Percentiles rank a stretch among this genome's conserved stretches.
These are phyloP conservation scores for Nymphalis polychloros DNA, from an alignment of 2,888 invertebrate species.

Conservation along the genomic window DNA sequence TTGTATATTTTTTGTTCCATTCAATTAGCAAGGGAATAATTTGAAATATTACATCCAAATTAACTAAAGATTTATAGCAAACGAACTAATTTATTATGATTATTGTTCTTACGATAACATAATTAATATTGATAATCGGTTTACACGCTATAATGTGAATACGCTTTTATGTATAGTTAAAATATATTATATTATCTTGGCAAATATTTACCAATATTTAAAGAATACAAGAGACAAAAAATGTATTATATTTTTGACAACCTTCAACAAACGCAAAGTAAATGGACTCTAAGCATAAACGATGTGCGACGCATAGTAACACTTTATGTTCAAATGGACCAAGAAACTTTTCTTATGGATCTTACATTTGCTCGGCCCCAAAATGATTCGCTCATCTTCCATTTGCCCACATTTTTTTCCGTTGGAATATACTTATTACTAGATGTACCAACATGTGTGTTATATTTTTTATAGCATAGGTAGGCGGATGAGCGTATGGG, in stretches of 20 bases:
- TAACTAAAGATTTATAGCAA: too few species aligned
- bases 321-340: conserved; percentile 14
- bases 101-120: too few species aligned
- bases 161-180: background rate
- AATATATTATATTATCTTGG: background rate
- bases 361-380: conserved; percentile 3
- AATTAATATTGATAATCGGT: too few species aligned
- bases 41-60: too few species aligned
- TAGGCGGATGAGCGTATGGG: too few species aligned
- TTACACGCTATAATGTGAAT: too few species aligned
- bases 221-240: background rate
- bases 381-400: background rate
- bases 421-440: too few species aligned
- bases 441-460: too few species aligned
- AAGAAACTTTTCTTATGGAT: conserved; percentile 4
- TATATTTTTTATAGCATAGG: too few species aligned
- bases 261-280: conserved; percentile 11
- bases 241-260: background rate
- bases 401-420: background rate
- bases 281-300: conserved; percentile 28
- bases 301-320: conserved; percentile 15
- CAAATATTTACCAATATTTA: background rate
- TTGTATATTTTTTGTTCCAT: too few species aligned
- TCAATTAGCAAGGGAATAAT: too few species aligned
- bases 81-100: too few species aligned